Percentiles rank a stretch among this genome's conserved stretches.
Conservation (phyloP, 2,113 vertebrate species). For the Jacana jacana region DNA sequence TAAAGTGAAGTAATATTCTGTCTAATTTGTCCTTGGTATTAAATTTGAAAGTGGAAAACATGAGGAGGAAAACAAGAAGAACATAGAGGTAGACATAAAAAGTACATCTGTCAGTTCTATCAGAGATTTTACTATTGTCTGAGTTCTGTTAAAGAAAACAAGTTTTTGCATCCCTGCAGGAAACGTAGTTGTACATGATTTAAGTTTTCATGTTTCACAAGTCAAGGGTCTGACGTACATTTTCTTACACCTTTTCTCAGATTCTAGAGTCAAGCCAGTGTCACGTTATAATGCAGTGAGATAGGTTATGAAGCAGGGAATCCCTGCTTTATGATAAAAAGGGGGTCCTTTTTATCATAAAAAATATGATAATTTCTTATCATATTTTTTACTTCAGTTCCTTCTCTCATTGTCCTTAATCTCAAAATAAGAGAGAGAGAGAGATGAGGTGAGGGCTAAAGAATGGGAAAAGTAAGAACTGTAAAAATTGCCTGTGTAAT, state of each 20-base stretch:
- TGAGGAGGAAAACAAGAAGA: too few relatives aligned
- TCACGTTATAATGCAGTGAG: background rate
- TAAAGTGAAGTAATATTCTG: background rate
- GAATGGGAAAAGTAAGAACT: background rate
- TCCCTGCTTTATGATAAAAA: too few relatives aligned
- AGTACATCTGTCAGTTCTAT: background rate
- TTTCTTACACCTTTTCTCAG: background rate
- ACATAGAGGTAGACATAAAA: background rate
- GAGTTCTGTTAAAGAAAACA: background rate
- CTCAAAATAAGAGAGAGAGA: background rate
- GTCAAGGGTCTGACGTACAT: background rate
- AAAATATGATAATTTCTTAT: too few relatives aligned
- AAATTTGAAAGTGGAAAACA: background rate
- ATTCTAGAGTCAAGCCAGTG: background rate
- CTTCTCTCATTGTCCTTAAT: background rate
- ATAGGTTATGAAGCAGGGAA: background rate
- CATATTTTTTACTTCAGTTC: background rate
- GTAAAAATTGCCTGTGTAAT: background rate
- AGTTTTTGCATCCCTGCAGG: background rate
- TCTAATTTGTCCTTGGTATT: background rate
- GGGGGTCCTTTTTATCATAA: too few relatives aligned
- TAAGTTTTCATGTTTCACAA: background rate
- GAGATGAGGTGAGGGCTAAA: background rate
- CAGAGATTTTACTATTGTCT: background rate
- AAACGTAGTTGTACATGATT: background rate